Conservation (phyloP, 2,888 invertebrate species). For the Eupithecia subfuscata region DNA sequence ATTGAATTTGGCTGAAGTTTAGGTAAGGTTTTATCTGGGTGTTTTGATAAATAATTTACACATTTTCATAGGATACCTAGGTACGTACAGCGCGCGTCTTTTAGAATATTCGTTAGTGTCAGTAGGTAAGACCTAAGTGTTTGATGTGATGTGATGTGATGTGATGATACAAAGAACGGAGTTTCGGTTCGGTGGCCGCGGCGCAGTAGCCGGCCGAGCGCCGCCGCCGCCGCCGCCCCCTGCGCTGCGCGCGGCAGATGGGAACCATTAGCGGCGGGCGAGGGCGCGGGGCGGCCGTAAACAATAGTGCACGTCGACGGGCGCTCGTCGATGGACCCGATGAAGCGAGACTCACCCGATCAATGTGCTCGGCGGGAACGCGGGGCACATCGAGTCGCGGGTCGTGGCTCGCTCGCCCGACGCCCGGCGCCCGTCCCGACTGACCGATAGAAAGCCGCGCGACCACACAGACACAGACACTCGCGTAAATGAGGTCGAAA, state of each 20-base stretch:
- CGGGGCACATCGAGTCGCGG: conserved; percentile 68
- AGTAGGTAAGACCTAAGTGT: too few relatives aligned
- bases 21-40: too few relatives aligned
- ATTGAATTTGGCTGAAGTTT: too few relatives aligned
- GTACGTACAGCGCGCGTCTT: not conserved
- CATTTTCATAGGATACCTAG: not conserved
- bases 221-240: too few relatives aligned
- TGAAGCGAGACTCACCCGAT: conserved; percentile 71
- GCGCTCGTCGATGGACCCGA: too few relatives aligned
- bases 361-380: conserved; percentile 71
- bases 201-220: not conserved
- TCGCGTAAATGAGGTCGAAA: conserved; percentile 73
- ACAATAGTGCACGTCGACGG: conserved; percentile 19
- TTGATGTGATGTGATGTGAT: not conserved
- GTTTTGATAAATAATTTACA: not conserved
- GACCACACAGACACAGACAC: conserved; percentile 57
- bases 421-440: conserved; percentile 44
- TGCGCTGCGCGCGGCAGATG: not conserved
- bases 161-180: not conserved
- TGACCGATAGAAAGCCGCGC: conserved; percentile 64
- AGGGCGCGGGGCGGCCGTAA: not conserved
- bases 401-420: conserved; percentile 52
- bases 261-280: not conserved
- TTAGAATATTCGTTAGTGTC: not conserved
- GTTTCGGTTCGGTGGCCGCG: not conserved